These are phyloP conservation scores for Sanderia malayensis DNA, from an alignment of 30 jellyfish, hydroid and myxozoan genomes.

Conservation along the genomic window DNA sequence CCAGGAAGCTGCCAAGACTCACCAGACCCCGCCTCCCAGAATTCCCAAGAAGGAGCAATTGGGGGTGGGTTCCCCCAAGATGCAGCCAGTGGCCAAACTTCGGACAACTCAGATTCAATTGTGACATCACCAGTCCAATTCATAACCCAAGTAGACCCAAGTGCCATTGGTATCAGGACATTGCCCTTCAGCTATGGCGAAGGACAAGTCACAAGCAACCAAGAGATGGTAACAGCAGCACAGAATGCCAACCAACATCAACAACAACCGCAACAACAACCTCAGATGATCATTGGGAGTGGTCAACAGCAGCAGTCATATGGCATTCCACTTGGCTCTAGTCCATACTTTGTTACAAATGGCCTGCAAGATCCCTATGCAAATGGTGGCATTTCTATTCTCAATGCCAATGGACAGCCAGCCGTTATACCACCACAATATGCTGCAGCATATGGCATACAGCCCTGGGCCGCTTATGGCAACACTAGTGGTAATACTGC, in stretches of 20 bases:
- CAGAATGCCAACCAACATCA: slow-evolving; percentile 39
- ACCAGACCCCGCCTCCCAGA: slow-evolving; percentile 75
- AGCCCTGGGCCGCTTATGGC: slow-evolving; percentile 88
- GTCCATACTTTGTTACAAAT: slow-evolving; percentile 85
- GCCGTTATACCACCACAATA: slow-evolving; percentile 96
- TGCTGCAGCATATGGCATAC: slow-evolving; percentile 97
- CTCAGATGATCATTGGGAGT: slow-evolving; percentile 56
- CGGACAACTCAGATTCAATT: slow-evolving; percentile 54
- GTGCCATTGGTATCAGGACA: slow-evolving; percentile 65
- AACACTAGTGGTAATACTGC: slow-evolving; percentile 66
- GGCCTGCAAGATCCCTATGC: slow-evolving; percentile 90
- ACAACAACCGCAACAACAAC: no score
- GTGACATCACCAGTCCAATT: slow-evolving; percentile 95
- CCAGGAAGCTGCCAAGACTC: slow-evolving; percentile 92
- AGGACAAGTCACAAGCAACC: slow-evolving; percentile 24
- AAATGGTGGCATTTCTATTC: slow-evolving; percentile 79
- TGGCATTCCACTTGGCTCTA: slow-evolving; percentile 75
- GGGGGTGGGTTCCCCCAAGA: slow-evolving; percentile 50
- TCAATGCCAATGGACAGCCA: slow-evolving; percentile 93
- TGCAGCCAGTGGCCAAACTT: slow-evolving; percentile 21
- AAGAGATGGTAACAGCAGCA: slow-evolving; percentile 33
- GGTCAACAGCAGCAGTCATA: slow-evolving; percentile 83
- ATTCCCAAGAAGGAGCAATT: slow-evolving; percentile 47
- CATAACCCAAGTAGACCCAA: slow-evolving; percentile 53
- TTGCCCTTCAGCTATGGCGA: slow-evolving; percentile 64